phyloP scores from a whole-genome alignment of 1,140 invertebrate genomes.

The Ooceraea biroi region DNA sequence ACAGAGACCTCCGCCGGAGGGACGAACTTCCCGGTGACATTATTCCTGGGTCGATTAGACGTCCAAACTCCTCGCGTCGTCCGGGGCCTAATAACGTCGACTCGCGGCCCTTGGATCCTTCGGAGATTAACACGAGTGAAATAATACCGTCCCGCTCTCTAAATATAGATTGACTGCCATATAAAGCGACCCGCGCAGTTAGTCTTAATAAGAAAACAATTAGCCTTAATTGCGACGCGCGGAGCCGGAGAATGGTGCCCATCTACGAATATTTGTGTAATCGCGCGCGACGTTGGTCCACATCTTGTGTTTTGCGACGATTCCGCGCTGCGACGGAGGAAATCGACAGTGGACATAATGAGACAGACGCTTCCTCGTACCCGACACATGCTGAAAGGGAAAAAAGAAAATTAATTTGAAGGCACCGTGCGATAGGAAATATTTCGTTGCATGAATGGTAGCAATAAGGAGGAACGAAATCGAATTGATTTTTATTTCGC shows the following conservation, averaged over 20 bases:
- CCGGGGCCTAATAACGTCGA: slow-evolving; percentile 57
- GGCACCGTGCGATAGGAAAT: too few relatives aligned
- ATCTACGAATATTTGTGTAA: neutral
- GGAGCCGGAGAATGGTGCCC: too few relatives aligned
- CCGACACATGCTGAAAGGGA: too few relatives aligned
- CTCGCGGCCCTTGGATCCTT: slow-evolving; percentile 22
- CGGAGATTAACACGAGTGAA: slow-evolving; percentile 49
- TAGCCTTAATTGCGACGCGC: neutral
- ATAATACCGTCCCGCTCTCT: slow-evolving; percentile 30
- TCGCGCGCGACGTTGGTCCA: neutral
- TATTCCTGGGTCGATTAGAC: slow-evolving; percentile 68
- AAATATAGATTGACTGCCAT: neutral
- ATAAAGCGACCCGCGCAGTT: neutral
- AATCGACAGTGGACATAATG: too few relatives aligned
- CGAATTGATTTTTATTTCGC: neutral
- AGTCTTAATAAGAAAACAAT: neutral
- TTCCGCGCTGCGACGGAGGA: too few relatives aligned
- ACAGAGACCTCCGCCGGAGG: neutral
- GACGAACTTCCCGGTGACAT: slow-evolving; percentile 62
- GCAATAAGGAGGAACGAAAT: neutral
- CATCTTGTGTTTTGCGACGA: too few relatives aligned
- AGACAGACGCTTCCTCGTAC: too few relatives aligned
- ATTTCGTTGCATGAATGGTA: too few relatives aligned
- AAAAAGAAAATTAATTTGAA: too few relatives aligned
- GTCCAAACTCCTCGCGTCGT: slow-evolving; percentile 40